phyloP scores from a whole-genome alignment of 2,797 vertebrate genomes.

The Serranus cabrilla region DNA sequence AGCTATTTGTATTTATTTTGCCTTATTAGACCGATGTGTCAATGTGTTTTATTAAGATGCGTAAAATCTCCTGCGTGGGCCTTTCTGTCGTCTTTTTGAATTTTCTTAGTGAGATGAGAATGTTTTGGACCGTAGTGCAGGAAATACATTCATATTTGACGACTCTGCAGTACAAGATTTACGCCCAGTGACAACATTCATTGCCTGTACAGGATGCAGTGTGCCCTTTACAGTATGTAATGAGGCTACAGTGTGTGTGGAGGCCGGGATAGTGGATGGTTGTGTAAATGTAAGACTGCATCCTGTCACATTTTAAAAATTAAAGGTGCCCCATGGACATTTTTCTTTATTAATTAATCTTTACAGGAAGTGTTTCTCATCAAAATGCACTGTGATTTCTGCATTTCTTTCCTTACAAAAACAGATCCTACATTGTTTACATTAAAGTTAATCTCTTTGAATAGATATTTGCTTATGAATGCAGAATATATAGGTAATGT shows the following conservation, averaged over 20 bases:
- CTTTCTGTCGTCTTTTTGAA: background rate
- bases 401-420: background rate
- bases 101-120: background rate
- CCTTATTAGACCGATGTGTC: background rate
- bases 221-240: conserved; percentile 21
- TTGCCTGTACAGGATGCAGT: conserved; percentile 4
- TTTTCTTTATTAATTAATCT: background rate
- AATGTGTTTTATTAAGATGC: background rate
- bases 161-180: background rate
- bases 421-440: background rate
- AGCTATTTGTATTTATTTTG: background rate
- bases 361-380: background rate
- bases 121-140: background rate
- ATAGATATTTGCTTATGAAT: too few species aligned
- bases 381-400: background rate
- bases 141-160: background rate
- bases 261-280: background rate
- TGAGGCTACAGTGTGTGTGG: background rate
- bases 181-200: background rate
- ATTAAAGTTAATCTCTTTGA: background rate
- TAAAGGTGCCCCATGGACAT: background rate
- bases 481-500: too few species aligned
- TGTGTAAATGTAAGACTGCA: background rate
- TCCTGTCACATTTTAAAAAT: conserved; percentile 6
- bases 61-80: background rate